Percentiles rank a stretch among this genome's conserved stretches.
Evolutionary conservation across 2,888 invertebrate species (phyloP).

Genomic region (Calliphora vomitoria): DNA sequence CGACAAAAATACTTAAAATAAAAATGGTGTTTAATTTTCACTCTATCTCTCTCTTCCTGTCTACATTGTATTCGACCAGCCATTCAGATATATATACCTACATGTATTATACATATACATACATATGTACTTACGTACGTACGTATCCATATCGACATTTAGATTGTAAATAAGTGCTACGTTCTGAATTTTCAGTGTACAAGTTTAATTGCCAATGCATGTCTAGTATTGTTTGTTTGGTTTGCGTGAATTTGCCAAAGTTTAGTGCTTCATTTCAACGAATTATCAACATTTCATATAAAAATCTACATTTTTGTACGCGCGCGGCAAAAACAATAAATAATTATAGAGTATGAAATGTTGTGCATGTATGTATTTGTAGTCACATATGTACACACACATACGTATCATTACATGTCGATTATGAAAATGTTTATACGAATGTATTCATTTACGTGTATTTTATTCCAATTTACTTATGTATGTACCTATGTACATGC

Average conservation of each 20-base stretch:
- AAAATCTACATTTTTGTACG: conserved; percentile 57
- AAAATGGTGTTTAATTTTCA: conserved; percentile 53
- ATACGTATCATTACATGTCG: not conserved
- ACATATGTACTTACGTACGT: not conserved
- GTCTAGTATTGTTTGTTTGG: conserved; percentile 68
- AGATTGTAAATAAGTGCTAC: conserved; percentile 11
- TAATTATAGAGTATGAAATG: conserved; percentile 58
- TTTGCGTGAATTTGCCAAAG: conserved; percentile 84
- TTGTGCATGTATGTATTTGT: conserved; percentile 1
- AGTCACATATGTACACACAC: not conserved
- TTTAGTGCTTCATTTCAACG: conserved; percentile 82
- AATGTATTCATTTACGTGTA: conserved; percentile 48
- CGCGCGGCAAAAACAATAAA: conserved; percentile 54
- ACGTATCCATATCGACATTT: not conserved
- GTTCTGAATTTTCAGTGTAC: conserved; percentile 29
- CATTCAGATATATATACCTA: conserved; percentile 14
- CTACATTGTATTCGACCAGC: conserved; percentile 8
- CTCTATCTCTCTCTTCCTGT: conserved; percentile 43
- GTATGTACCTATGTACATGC: conserved; percentile 15
- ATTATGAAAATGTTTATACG: not conserved
- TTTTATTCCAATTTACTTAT: conserved; percentile 42
- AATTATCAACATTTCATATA: conserved; percentile 75
- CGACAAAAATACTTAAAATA: conserved; percentile 28
- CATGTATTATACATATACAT: not conserved
- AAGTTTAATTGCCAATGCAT: conserved; percentile 72